Conservation (phyloP, 53 echinoderm and acorn worm genomes). For the Echinarachnius parma region DNA sequence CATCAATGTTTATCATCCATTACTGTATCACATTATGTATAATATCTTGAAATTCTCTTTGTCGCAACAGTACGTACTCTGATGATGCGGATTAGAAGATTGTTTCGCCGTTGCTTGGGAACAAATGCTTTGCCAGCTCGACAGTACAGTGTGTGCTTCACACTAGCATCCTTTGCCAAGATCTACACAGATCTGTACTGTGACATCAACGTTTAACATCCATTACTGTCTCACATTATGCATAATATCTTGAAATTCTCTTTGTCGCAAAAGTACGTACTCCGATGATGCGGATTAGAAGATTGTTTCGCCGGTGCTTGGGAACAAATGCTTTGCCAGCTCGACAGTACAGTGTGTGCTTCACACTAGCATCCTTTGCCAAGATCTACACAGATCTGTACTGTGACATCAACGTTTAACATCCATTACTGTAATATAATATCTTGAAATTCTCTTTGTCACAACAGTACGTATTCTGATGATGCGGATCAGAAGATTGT, state of each 20-base stretch:
- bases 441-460: too few species aligned
- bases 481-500: slow-evolving; percentile 81
- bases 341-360: slow-evolving; percentile 86
- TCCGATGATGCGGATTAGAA: slow-evolving; percentile 79
- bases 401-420: too few species aligned
- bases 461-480: slow-evolving; percentile 72
- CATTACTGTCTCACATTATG: too few species aligned
- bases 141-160: slow-evolving; percentile 89
- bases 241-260: too few species aligned
- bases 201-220: too few species aligned
- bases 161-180: slow-evolving; percentile 86
- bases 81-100: slow-evolving; percentile 82
- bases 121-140: slow-evolving; percentile 98
- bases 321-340: slow-evolving; percentile 98
- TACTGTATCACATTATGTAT: too few species aligned
- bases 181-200: slow-evolving; percentile 84
- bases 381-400: too few species aligned
- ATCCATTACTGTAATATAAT: too few species aligned
- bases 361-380: slow-evolving; percentile 92
- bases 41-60: too few species aligned
- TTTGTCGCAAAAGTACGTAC: slow-evolving; percentile 59
- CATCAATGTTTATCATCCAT: too few species aligned
- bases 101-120: slow-evolving; percentile 90
- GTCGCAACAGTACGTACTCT: slow-evolving; percentile 60
- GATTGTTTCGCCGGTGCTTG: slow-evolving; percentile 87